Conservation (phyloP, 2,113 vertebrate species). For the Noctilio leporinus region DNA sequence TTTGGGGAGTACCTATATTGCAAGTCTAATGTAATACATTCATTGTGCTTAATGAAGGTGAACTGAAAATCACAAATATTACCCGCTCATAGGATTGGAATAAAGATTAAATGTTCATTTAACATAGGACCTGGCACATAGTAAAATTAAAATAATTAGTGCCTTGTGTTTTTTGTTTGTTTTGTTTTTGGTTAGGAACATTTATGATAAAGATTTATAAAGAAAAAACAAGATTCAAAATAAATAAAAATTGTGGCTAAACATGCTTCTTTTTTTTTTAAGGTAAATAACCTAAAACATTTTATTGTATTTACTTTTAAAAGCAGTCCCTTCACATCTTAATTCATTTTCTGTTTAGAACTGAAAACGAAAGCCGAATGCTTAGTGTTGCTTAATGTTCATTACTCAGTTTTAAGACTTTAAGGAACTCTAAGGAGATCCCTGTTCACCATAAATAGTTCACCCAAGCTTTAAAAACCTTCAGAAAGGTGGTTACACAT, state of each 20-base stretch:
- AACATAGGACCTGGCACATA: background rate
- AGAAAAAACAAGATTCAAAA: background rate
- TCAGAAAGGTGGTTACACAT: background rate
- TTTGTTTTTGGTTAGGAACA: background rate
- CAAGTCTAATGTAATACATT: background rate
- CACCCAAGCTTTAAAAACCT: background rate
- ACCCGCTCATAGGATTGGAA: background rate
- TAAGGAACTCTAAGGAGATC: background rate
- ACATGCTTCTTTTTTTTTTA: background rate
- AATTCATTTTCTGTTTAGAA: background rate
- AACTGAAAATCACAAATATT: background rate
- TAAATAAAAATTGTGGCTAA: background rate
- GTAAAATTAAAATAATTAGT: conserved; percentile 7
- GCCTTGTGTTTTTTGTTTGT: background rate
- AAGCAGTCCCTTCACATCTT: background rate
- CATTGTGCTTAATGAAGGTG: conserved; percentile 9
- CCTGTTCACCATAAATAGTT: background rate
- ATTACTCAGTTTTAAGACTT: background rate
- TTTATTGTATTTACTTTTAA: background rate
- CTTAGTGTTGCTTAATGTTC: background rate
- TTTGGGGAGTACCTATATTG: background rate
- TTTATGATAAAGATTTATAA: background rate
- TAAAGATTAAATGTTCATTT: background rate
- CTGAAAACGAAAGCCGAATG: background rate
- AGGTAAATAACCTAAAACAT: background rate